Base-by-base conservation (phyloP, 2,888 invertebrate species). In the Drosophila histrio region DNA sequence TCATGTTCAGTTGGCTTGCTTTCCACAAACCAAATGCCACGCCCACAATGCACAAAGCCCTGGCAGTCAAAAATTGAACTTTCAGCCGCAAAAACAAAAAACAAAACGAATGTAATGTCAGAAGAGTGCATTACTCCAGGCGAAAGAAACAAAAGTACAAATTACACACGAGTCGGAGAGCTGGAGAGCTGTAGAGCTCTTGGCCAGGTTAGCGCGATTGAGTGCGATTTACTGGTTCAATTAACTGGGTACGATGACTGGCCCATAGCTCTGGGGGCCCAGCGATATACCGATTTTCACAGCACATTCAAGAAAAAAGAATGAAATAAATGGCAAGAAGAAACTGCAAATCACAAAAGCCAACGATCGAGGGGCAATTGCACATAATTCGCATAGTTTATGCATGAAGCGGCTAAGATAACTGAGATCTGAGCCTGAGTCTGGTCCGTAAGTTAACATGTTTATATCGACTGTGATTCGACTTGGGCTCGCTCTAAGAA, bases 361-460 rank as follows among this genome's bases (percentile, higher is more conserved):
- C 58, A 28, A 24, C 34, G 56, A 68, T 74, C 63, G 44, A 17
- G 34, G n/a, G 52, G 34, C 67, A 68, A 61, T 79, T 65, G 69
- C 60, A 71, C 72, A 84, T 84, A 82, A 87, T 87, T 82, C 70
- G 72, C 59, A 6, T 65, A 77, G 60, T 84, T 84, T 87, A 84
- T 85, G 77, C 72, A 66, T 57, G 52, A 43, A 66, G 62, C 78
- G 75, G 68, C 67, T 28, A 30, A 86, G 79, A 79, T 79, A 46
- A 66, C 52, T 22, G 32, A 56, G 77, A 62, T 68, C 72, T 41
- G 17, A 47, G 54, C 41, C 41, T 19, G 13, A 9, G 30, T 43
- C 43, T 32, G 15, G 67, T 24, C 64, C 85, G 78, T 85, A 83
- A 81, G 52, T 73, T 83, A 43, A 38, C 17, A 36, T 65, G 66